Base-by-base conservation (phyloP, 2,113 vertebrate species). In the Camarhynchus parvulus region DNA sequence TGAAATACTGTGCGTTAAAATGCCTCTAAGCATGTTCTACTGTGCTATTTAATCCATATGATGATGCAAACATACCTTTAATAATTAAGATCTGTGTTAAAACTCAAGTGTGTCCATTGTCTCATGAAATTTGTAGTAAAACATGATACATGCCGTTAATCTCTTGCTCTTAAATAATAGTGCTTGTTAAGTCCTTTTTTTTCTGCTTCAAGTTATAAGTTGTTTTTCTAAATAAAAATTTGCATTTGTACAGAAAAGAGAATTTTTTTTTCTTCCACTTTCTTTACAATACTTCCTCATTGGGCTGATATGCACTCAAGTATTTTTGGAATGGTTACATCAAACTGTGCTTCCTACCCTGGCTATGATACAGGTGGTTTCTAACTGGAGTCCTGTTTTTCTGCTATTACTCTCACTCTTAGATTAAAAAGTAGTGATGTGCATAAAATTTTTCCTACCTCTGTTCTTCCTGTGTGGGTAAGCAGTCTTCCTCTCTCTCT, bases 131-230 rank as follows among this genome's bases (percentile, higher is more conserved):
- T 4, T 55, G 3, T 67, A 62, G 17, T 55, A 70, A 74, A 82
- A 35, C 39, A 19, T 25, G 18, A 23, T 47, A 33, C 1, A 2
- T 2, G 7, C 4, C 1, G 0, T 73, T 59, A 50, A 28, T 70
- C 41, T 11, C 10, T 75, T 74, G 23, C 35, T 90, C 22, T 85
- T 84, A 58, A 64, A 20, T 56, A 83, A 37, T 61, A 15, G 8
- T 67, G 7, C 25, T 59, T 76, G 31, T 49, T 87, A 90, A 75
- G 81, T 61, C 9, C 1, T 6, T 7, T 41, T 42, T 87, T 83
- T 86, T 9, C 66, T 63, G 10, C 18, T 42, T 9, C 13, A 90
- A 83, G 55, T 12, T 64, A 4, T 68, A 68, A 75, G 20, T 61
- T 64, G 22, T 47, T 91, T 90, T 25, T 68, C 46, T 53, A 64